phyloP scores from a whole-genome alignment of 2,113 vertebrate species.

The Crotophaga sulcirostris region DNA sequence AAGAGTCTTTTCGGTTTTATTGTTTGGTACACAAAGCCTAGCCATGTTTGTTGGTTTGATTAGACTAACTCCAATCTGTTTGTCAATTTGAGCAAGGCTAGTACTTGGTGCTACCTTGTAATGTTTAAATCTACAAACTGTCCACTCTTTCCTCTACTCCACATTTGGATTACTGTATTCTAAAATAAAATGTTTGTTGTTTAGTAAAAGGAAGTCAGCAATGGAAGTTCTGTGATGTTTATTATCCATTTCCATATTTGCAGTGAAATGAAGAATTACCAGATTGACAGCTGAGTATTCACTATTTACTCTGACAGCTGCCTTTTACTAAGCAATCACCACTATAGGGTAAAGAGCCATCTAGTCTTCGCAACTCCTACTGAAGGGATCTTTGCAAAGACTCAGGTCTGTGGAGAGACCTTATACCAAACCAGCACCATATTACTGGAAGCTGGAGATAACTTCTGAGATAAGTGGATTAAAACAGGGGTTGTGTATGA shows the following conservation, averaged over 20 bases:
- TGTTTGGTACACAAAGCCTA: neutral
- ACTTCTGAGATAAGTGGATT: neutral
- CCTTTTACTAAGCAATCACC: neutral
- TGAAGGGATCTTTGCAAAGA: neutral
- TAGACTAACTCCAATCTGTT: neutral
- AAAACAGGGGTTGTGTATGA: neutral
- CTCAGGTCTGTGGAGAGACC: neutral
- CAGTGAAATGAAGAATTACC: neutral
- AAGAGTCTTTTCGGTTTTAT: neutral
- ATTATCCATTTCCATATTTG: neutral
- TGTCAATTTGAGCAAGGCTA: neutral
- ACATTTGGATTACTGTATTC: accelerated
- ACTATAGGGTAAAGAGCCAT: neutral
- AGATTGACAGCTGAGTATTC: neutral
- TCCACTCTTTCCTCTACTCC: neutral
- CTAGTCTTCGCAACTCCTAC: neutral
- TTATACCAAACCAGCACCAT: neutral
- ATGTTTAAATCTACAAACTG: neutral
- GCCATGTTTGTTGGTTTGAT: neutral
- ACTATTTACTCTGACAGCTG: neutral
- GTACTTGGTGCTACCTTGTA: neutral
- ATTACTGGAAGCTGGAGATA: neutral
- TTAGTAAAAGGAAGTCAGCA: neutral
- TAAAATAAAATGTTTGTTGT: neutral
- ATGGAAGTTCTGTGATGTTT: neutral